phyloP scores from a whole-genome alignment of 2,113 vertebrate genomes.

The Sturnus vulgaris region DNA sequence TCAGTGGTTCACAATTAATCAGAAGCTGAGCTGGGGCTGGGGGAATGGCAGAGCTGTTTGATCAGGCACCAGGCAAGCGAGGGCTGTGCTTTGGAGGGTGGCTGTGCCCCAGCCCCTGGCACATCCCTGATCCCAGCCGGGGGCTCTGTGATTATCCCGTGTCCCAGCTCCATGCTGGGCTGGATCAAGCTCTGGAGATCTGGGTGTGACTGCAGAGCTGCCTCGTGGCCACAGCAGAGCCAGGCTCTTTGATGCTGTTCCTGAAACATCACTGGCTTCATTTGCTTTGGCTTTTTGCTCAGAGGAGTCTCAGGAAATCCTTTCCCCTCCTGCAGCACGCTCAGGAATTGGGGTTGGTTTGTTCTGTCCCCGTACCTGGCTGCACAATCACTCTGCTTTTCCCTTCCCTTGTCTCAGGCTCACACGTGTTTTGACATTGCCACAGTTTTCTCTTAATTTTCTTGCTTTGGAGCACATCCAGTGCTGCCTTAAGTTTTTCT shows the following conservation, averaged over 20 bases:
- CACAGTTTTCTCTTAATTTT: not conserved
- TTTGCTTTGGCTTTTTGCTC: not conserved
- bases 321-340: fast-evolving
- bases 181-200: not conserved
- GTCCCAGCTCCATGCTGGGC: not conserved
- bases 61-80: not conserved
- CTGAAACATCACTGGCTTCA: fast-evolving
- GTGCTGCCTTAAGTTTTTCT: too few relatives aligned
- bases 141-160: not conserved
- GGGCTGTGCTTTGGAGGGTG: not conserved
- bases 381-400: not conserved
- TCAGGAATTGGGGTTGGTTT: not conserved
- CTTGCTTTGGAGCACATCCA: not conserved
- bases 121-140: not conserved
- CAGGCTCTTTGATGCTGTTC: not conserved
- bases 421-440: fast-evolving
- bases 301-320: not conserved
- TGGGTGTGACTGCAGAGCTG: not conserved
- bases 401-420: not conserved
- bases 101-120: not conserved
- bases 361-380: not conserved
- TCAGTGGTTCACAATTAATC: not conserved
- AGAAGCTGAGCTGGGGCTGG: not conserved
- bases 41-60: not conserved
- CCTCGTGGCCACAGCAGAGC: not conserved